A percentile compares a stretch with the other conserved stretches of the same genome.
Evolutionary conservation across 2,113 vertebrate species (phyloP).

Genomic region (Pseudorasbora parva): DNA sequence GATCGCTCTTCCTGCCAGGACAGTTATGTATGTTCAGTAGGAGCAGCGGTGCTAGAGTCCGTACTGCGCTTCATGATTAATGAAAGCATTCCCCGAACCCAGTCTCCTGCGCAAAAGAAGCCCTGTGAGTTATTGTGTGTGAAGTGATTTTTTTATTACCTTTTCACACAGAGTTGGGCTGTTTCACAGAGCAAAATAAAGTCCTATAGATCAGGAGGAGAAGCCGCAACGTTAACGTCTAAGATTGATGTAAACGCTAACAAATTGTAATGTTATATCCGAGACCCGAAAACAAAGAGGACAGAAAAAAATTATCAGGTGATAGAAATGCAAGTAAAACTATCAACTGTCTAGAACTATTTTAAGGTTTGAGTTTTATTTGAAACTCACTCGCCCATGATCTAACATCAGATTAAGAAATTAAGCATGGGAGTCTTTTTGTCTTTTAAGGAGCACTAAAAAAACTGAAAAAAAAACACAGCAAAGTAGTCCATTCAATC

Average conservation of each 20-base stretch:
- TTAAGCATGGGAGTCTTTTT: not conserved
- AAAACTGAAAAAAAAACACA: not conserved
- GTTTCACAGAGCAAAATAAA: constrained; percentile 50
- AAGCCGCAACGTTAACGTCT: constrained; percentile 32
- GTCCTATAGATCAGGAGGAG: constrained; percentile 47
- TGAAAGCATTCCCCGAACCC: constrained; percentile 52
- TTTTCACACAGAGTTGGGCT: constrained; percentile 48
- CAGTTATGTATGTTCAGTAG: constrained; percentile 70
- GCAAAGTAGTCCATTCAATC: not conserved
- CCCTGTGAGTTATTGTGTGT: constrained; percentile 60
- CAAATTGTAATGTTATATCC: constrained; percentile 41
- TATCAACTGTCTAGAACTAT: constrained; percentile 1
- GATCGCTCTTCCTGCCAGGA: constrained; percentile 74
- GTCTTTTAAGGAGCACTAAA: not conserved
- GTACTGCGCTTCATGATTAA: constrained; percentile 57
- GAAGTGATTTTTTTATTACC: constrained; percentile 62
- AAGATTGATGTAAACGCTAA: constrained; percentile 39
- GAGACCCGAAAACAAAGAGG: not conserved
- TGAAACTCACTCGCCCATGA: not conserved
- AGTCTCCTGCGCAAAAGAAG: constrained; percentile 49
- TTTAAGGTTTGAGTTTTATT: not conserved
- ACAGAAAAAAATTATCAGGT: constrained; percentile 14
- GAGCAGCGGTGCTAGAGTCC: constrained; percentile 22
- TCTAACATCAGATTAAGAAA: constrained; percentile 4
- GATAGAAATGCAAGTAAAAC: not conserved